phyloP scores from a whole-genome alignment of 2,797 vertebrate genomes.

The Phrynocephalus guinanensis region DNA sequence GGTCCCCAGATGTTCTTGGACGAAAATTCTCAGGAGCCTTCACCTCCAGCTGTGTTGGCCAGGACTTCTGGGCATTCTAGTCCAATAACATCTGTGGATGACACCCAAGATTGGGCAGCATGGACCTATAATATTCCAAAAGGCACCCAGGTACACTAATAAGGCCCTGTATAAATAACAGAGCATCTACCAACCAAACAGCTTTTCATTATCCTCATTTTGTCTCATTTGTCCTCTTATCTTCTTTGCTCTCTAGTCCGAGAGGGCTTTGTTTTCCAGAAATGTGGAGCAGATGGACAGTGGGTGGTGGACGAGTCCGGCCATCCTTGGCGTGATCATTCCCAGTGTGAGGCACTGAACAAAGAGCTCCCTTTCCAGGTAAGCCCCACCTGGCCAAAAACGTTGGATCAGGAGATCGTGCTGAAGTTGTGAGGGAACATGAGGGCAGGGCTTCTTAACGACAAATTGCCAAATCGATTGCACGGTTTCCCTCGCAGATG shows the following conservation, averaged over 20 bases:
- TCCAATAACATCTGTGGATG: too few relatives aligned
- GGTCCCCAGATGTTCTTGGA: too few relatives aligned
- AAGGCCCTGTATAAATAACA: too few relatives aligned
- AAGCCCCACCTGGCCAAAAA: neutral
- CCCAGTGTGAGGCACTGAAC: conserved; percentile 76
- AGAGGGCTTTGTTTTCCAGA: conserved; percentile 77
- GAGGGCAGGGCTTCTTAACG: too few relatives aligned
- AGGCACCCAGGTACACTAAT: too few relatives aligned
- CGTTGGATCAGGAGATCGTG: neutral
- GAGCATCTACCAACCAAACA: neutral
- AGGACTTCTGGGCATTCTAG: too few relatives aligned
- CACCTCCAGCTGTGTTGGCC: too few relatives aligned
- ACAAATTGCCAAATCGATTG: neutral
- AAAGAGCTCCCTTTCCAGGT: conserved; percentile 66
- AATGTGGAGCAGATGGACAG: conserved; percentile 82
- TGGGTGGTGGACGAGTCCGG: conserved; percentile 78
- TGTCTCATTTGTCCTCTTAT: neutral
- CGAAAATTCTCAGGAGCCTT: too few relatives aligned
- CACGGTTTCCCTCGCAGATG: too few relatives aligned
- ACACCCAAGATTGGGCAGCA: too few relatives aligned
- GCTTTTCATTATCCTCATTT: neutral
- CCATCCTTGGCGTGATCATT: conserved; percentile 80
- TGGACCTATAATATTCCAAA: too few relatives aligned
- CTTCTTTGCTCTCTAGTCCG: conserved; percentile 68
- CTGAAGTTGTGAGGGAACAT: too few relatives aligned